A percentile compares a stretch with the other conserved stretches of the same genome.
These are phyloP conservation scores for Thumatha senex DNA, from an alignment of 2,888 invertebrate genomes.

Conservation along the genomic window DNA sequence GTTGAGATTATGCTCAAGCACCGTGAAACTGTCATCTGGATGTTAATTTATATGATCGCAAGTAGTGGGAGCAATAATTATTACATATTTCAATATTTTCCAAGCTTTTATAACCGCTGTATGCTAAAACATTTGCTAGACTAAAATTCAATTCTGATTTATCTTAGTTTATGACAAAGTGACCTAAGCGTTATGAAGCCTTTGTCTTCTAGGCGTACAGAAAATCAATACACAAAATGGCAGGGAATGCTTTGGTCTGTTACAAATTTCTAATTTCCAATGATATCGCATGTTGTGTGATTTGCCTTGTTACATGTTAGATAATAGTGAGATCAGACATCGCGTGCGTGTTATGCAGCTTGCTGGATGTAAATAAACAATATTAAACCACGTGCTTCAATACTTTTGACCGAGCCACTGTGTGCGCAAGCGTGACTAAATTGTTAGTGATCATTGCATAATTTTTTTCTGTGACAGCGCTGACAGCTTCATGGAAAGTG, in stretches of 20 bases:
- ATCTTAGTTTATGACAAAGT: not conserved
- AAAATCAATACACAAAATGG: slow-evolving; percentile 36
- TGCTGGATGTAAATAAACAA: slow-evolving; percentile 59
- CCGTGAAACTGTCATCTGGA: slow-evolving; percentile 10
- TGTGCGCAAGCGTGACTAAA: slow-evolving; percentile 29
- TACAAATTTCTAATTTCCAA: slow-evolving; percentile 1
- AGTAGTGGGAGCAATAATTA: not conserved
- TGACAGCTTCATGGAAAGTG: slow-evolving; percentile 15
- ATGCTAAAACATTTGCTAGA: not conserved
- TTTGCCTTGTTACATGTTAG: slow-evolving; percentile 11
- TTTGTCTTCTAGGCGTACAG: slow-evolving; percentile 8
- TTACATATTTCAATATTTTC: not conserved
- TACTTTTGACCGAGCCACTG: slow-evolving; percentile 10
- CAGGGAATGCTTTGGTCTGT: not conserved
- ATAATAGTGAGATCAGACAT: slow-evolving; percentile 23
- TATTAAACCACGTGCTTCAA: slow-evolving; percentile 41
- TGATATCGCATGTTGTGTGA: slow-evolving; percentile 12
- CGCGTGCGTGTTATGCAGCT: slow-evolving; percentile 31
- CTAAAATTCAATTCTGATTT: not conserved
- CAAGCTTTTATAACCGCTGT: not conserved
- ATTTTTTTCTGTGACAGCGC: slow-evolving; percentile 19
- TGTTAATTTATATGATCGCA: slow-evolving; percentile 1
- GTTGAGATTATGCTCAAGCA: not conserved
- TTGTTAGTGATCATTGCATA: slow-evolving; percentile 18
- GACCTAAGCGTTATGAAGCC: not conserved